These are phyloP conservation scores for Malacoraja senta DNA, from an alignment of 2,797 vertebrate species.

Conservation along the genomic window DNA sequence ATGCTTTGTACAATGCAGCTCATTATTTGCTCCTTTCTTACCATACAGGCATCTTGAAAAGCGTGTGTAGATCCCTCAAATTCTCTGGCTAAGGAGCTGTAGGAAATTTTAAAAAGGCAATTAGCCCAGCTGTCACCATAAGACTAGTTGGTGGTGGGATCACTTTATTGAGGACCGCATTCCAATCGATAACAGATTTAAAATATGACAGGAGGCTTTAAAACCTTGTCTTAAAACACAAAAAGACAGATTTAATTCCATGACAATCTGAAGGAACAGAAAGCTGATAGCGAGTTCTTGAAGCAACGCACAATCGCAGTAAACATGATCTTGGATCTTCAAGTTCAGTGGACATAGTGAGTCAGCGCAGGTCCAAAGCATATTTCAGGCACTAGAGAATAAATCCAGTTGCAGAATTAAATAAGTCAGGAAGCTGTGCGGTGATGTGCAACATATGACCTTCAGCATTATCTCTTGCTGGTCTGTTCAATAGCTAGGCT, in stretches of 20 bases:
- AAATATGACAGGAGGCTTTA: neutral
- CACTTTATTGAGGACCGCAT: neutral
- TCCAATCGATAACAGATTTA: neutral
- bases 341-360: neutral
- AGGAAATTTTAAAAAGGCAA: neutral
- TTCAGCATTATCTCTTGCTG: neutral
- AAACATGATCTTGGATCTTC: neutral
- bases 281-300: neutral
- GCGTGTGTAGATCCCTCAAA: too few relatives aligned
- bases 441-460: neutral
- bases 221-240: neutral
- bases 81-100: neutral
- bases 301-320: neutral
- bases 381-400: neutral
- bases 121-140: neutral
- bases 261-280: neutral
- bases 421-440: neutral
- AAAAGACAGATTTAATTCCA: neutral
- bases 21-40: neutral
- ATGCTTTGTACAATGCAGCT: neutral
- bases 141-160: neutral
- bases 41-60: neutral
- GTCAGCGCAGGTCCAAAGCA: neutral
- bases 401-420: neutral
- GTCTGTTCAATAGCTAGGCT: neutral